phyloP scores from a whole-genome alignment of 2,797 vertebrate genomes.

The Poecilia gillii region DNA sequence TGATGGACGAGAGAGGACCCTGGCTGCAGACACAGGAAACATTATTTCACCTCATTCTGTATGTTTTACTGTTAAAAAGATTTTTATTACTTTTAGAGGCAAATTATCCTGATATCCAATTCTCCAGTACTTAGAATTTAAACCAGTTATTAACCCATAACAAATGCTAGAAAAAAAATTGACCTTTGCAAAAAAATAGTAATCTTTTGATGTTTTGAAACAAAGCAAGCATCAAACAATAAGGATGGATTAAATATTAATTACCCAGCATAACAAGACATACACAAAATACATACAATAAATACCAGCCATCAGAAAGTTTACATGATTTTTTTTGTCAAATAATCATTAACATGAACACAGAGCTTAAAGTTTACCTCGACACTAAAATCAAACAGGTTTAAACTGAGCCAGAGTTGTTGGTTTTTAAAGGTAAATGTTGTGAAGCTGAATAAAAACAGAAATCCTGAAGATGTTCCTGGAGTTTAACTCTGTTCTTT shows the following conservation, averaged over 20 bases:
- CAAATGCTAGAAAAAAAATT: too few species aligned
- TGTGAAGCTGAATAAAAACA: background rate
- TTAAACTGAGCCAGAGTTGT: background rate
- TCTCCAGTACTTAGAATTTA: background rate
- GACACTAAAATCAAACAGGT: background rate
- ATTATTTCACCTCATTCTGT: constrained; percentile 32
- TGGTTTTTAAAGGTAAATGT: background rate
- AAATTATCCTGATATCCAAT: background rate
- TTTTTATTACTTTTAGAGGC: background rate
- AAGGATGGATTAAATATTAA: background rate
- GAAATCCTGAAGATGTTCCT: background rate
- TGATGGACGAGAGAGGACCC: constrained; percentile 94
- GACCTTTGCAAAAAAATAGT: background rate
- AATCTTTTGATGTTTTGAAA: background rate
- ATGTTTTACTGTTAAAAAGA: background rate
- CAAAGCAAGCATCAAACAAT: background rate
- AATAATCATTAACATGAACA: background rate
- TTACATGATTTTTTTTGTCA: background rate
- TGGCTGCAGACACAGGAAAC: constrained; percentile 79
- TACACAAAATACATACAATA: background rate
- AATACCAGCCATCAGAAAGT: background rate
- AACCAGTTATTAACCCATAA: background rate
- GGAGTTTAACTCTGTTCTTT: background rate
- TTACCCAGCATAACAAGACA: background rate
- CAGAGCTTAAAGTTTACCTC: background rate